Base-by-base conservation (phyloP, 2,888 invertebrate genomes). In the Antheraea yamamai region DNA sequence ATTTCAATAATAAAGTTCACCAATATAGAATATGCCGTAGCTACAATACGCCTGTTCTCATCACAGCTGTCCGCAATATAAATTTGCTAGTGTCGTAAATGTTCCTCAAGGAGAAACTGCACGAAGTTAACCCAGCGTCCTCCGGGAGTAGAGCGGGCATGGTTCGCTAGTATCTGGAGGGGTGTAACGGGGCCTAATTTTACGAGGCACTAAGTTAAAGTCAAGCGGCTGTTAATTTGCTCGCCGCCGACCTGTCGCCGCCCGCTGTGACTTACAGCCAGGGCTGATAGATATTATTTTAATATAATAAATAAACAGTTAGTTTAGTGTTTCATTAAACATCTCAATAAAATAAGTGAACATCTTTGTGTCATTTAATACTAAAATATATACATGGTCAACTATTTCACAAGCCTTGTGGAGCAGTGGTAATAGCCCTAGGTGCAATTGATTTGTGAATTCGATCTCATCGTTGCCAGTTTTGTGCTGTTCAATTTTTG, bases 171-270 rank as follows among this genome's bases (percentile, higher is more conserved):
- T 82, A 89, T 87, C 89, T 84, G 81, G 87, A 91, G 91, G 89
- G 92, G 88, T 89, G 88, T 91, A 91, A 91, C 89, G 88, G 91
- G 87, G 91, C 88, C 92, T 93, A 93, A 94, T 94, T 94, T 94
- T 93, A 94, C 90, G 94, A 94, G 93, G 92, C 89, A 91, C 92
- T 94, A 93, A 94, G 91, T 94, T 91, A 91, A 91, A 90, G 89
- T 88, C 89, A 90, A 91, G 91, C 88, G 91, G 86, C 91, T 93
- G 94, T 93, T 94, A 94, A 94, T 94, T 94, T 93, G 92, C 88
- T 88, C 89, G 88, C 88, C 89, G 85, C 90, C 90, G 89, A 84
- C 87, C 91, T 92, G 94, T 94, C 94, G 89, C 89, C 93, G 89
- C 93, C 93, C 92, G 91, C 91, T 89, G 92, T 92, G 92, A 94